Evolutionary conservation across 1,140 invertebrate genomes (phyloP).

Genomic region (Cotesia glomerata): DNA sequence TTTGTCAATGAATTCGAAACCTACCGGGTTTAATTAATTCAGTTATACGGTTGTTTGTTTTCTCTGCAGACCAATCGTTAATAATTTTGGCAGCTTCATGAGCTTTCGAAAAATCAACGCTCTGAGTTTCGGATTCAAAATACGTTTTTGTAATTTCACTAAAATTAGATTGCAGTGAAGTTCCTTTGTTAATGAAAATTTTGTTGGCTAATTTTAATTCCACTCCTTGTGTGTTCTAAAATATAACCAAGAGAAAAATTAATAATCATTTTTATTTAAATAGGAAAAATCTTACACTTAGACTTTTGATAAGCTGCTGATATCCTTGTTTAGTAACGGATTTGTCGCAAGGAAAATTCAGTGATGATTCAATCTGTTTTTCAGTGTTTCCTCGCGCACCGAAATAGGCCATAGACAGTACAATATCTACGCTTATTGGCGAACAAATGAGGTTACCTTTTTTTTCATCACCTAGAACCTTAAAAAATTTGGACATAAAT

Average conservation of each 20-base stretch:
- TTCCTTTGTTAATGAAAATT: neutral
- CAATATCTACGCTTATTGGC: neutral
- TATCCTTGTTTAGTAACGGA: neutral
- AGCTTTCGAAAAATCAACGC: neutral
- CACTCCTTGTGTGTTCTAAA: conserved; percentile 30
- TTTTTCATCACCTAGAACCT: neutral
- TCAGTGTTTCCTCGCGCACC: conserved; percentile 2
- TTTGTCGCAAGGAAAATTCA: conserved; percentile 8
- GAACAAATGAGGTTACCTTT: conserved; percentile 10
- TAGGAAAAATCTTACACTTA: conserved; percentile 15
- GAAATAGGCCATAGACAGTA: neutral
- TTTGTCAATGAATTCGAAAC: neutral
- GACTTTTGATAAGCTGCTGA: conserved; percentile 6
- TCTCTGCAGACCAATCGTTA: neutral
- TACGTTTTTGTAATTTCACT: neutral
- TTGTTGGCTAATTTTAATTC: neutral
- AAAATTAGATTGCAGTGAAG: neutral
- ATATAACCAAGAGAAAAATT: neutral
- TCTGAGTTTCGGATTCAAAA: neutral
- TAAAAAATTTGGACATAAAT: neutral
- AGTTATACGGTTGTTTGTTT: conserved; percentile 1
- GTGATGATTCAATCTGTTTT: neutral
- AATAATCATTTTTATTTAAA: neutral
- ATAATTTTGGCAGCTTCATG: neutral
- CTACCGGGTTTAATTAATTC: neutral